Conservation (phyloP, 2,888 invertebrate genomes). For the Sinelater perroti region DNA sequence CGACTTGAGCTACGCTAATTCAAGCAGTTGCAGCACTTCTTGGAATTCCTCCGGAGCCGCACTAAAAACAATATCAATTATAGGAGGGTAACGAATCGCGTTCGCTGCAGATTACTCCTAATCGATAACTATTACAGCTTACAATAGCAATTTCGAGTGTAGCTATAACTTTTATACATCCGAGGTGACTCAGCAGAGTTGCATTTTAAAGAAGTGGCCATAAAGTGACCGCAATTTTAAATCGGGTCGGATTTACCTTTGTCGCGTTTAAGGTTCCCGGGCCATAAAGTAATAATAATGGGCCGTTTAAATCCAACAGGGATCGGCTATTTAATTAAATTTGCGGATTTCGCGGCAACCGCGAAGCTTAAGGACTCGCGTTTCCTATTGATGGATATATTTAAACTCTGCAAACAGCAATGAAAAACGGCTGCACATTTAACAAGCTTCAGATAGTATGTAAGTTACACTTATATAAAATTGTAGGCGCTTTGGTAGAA, state of each 20-base stretch:
- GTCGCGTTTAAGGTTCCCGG: constrained; percentile 18
- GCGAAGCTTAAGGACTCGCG: no score
- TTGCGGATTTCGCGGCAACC: constrained; percentile 22
- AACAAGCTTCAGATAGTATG: no score
- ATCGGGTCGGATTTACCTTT: constrained; percentile 29
- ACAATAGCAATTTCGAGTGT: constrained; percentile 8
- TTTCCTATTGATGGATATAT: no score
- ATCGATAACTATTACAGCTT: constrained; percentile 15
- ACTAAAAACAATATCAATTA: no score
- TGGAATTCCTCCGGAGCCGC: no score
- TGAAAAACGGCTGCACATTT: no score
- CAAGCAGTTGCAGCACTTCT: no score
- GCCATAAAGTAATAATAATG: constrained; percentile 37
- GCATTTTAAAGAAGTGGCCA: constrained; percentile 33
- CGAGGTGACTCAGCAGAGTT: constrained; percentile 35
- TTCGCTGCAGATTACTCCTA: constrained; percentile 3
- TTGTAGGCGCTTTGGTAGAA: no score
- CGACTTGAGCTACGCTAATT: no score
- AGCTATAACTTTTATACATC: constrained; percentile 31
- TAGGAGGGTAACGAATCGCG: no score
- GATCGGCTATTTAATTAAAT: constrained; percentile 41
- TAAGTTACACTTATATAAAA: no score
- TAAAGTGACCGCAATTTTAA: constrained; percentile 35
- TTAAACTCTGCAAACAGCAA: no score
- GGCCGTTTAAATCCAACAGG: constrained; percentile 36